Evolutionary conservation across 2,888 invertebrate species (phyloP), one percentile per base, ranked within the genome.

Genomic region (Stenodera caucasica): DNA sequence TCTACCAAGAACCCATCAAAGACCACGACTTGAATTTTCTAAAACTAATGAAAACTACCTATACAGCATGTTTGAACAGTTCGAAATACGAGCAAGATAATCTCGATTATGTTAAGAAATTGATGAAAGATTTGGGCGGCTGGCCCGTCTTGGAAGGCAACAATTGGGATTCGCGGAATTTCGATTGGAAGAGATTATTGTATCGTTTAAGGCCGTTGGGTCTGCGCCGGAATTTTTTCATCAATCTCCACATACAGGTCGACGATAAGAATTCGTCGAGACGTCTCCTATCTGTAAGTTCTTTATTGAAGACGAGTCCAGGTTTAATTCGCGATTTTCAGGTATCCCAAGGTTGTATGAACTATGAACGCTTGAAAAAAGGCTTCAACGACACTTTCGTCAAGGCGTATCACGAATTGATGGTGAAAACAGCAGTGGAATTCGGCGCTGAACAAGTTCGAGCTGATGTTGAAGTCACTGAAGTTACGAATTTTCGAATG

Each of bases 21-120:
- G 70, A 69, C 6, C 70, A 74, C 12, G 80, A 81, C 12, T 78
- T 80, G 0, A 77, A 78, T 49, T 80, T 81, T 59, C 79, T 81
- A 64, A 78, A 77, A 55, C 69, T 82, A 58, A 78, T 82, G 18
- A 82, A 82, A 64, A 67, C 77, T 23, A 75, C 81, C 29, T 72
- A 66, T 55, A 62, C 64, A 21, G 61, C 66, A 5, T 74, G 74
- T 32, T 67, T 72, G 65, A 67, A 73, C 57, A 57, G 57, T 15
- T 62, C 62, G 0, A 53, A 61, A 14, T 65, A 69, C 11, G 57
- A 60, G 58, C 63, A 65, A 14, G 63, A 66, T 6, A 49, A 63
- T 21, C 29, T 58, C 1, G 32, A 23, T 52, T 57, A 56, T 63
- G 12, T 64, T 14, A 54, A 49, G 52, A 61, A 65, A 18, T 55